phyloP scores from a whole-genome alignment of 2,113 vertebrate genomes.

The Nyctibius bracteatus region DNA sequence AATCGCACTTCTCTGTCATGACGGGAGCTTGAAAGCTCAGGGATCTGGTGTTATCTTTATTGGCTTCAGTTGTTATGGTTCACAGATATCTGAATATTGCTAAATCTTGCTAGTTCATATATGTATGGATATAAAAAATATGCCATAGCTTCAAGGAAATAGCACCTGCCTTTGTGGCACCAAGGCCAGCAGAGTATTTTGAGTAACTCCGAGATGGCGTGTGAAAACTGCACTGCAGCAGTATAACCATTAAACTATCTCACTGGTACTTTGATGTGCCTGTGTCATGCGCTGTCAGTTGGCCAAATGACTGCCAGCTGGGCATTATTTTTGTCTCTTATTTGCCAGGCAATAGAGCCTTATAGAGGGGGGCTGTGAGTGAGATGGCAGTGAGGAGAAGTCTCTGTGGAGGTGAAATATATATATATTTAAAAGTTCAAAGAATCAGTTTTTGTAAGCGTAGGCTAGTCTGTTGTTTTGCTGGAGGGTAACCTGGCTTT shows the following conservation, averaged over 20 bases:
- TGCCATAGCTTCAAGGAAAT: not conserved
- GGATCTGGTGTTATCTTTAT: not conserved
- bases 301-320: not conserved
- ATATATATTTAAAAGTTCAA: not conserved
- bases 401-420: not conserved
- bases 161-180: not conserved
- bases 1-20: not conserved
- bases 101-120: not conserved
- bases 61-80: not conserved
- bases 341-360: not conserved
- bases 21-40: not conserved
- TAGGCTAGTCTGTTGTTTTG: not conserved
- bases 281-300: not conserved
- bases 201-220: accelerated
- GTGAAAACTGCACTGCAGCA: not conserved
- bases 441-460: not conserved
- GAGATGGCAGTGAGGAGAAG: not conserved
- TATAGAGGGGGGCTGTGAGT: not conserved
- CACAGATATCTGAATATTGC: not conserved
- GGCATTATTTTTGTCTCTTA: not conserved
- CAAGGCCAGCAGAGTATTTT: not conserved
- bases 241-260: not conserved
- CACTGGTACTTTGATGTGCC: no score
- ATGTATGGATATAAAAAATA: not conserved
- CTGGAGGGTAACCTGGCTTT: not conserved